These are phyloP conservation scores for Meteorus colon DNA, from an alignment of 2,888 invertebrate genomes.

Conservation along the genomic window DNA sequence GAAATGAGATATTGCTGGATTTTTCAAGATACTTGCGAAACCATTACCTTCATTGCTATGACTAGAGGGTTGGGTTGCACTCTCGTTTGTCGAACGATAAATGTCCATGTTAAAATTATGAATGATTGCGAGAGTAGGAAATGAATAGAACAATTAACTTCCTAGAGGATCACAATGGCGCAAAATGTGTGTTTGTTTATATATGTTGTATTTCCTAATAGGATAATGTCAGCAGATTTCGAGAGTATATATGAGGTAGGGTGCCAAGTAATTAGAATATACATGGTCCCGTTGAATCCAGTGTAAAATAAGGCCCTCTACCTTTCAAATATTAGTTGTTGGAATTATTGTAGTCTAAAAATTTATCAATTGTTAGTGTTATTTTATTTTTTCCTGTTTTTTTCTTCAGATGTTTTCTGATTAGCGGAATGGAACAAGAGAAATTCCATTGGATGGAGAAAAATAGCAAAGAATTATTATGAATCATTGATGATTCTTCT, in stretches of 20 bases:
- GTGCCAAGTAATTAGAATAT: conserved; percentile 18
- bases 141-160: background rate
- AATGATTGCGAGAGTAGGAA: background rate
- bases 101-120: background rate
- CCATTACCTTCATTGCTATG: background rate
- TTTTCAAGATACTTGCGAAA: background rate
- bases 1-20: background rate
- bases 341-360: conserved; percentile 60
- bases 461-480: background rate
- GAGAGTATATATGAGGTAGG: background rate
- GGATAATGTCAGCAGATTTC: background rate
- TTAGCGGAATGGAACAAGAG: conserved; percentile 18
- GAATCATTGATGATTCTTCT: background rate
- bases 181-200: background rate
- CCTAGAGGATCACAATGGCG: background rate
- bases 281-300: conserved; percentile 15
- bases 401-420: background rate
- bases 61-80: background rate
- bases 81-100: background rate
- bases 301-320: conserved; percentile 10
- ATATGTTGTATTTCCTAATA: background rate
- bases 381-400: conserved; percentile 1
- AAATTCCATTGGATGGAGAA: too few relatives aligned
- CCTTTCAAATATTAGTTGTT: conserved; percentile 64
- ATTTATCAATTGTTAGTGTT: conserved; percentile 8